Evolutionary conservation across 2,797 vertebrate species (phyloP), one percentile per base, ranked within the genome.

Genomic region (Falco peregrinus): DNA sequence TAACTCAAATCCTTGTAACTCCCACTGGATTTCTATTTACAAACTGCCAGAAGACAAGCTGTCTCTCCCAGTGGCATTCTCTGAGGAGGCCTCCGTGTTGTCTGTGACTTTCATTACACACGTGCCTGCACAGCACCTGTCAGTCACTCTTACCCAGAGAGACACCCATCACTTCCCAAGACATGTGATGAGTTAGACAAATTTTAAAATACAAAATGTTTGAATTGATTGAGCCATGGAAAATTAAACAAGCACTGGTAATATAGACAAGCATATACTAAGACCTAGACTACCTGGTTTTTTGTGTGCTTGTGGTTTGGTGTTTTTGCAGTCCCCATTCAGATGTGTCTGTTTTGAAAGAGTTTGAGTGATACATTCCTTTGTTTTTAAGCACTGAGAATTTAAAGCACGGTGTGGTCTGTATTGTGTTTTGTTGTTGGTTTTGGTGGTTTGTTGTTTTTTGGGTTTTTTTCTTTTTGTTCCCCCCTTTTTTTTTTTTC

Each of bases 21-120:
- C 92, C 92, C 87, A 12, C 69, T 13, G 87, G 91, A 90, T 95
- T 95, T 93, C 71, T 91, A 8, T 84, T 96, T 96, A 84, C 86
- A 93, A 94, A 87, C 50, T 91, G 91, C 79, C 82, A 91, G 90
- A 56, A 96, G 90, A 95, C 88, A 91, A 56, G 74, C 84, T 92
- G 76, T 90, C 83, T 86, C 67, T 95, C 71, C 51, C 59, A 37
- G 61, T 54, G 76, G 80, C 51, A 60, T 57, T 89, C 91, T 83
- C 82, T 14, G 63, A 89, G 91, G 87, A 87, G 64, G 37, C 41
- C 68, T 47, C 54, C 1, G 2, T 93, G 89, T 57, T 65, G n/a
- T 59, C 87, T 61, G 60, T 94, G 95, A 81, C 87, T 92, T 68
- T 82, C 82, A 61, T 95, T 90, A 90, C 78, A 76, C 47, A 41